Conservation (phyloP, 2,888 invertebrate species). For the Melipona bicolor region DNA sequence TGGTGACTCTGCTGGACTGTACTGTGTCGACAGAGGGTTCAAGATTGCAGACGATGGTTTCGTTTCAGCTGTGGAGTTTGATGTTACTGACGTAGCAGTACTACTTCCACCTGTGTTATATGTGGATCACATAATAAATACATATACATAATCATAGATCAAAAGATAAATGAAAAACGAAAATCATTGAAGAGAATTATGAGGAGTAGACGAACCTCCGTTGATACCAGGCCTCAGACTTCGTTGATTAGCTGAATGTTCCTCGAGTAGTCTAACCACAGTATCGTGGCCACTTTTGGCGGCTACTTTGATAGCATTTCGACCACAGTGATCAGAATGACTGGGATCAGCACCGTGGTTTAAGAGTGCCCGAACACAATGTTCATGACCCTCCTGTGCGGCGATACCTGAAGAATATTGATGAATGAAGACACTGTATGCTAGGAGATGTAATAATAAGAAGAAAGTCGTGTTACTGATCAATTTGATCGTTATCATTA, state of each 20-base stretch:
- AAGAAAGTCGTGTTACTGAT: not conserved
- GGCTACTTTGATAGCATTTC: slow-evolving; percentile 95
- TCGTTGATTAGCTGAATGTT: slow-evolving; percentile 84
- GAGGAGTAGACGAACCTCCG: slow-evolving; percentile 74
- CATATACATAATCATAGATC: not conserved
- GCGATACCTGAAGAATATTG: slow-evolving; percentile 90
- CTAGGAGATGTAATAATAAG: not conserved
- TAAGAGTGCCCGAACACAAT: slow-evolving; percentile 93
- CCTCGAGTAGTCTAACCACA: slow-evolving; percentile 92
- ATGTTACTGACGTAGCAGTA: slow-evolving; percentile 83
- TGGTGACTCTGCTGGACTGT: slow-evolving; percentile 84
- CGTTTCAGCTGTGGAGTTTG: slow-evolving; percentile 87
- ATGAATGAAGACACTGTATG: not conserved
- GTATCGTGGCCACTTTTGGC: slow-evolving; percentile 95
- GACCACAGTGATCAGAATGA: slow-evolving; percentile 94
- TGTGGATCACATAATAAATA: not conserved
- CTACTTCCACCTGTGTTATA: slow-evolving; percentile 81
- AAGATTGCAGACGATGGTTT: slow-evolving; percentile 87
- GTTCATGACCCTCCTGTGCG: slow-evolving; percentile 97
- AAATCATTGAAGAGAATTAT: not conserved
- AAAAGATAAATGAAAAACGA: not conserved
- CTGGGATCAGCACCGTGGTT: slow-evolving; percentile 94
- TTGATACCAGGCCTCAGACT: slow-evolving; percentile 80
- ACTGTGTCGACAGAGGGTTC: slow-evolving; percentile 84
- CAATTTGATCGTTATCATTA: slow-evolving; percentile 73